Conservation (phyloP, 2,113 vertebrate species). For the Paramisgurnus dabryanus region DNA sequence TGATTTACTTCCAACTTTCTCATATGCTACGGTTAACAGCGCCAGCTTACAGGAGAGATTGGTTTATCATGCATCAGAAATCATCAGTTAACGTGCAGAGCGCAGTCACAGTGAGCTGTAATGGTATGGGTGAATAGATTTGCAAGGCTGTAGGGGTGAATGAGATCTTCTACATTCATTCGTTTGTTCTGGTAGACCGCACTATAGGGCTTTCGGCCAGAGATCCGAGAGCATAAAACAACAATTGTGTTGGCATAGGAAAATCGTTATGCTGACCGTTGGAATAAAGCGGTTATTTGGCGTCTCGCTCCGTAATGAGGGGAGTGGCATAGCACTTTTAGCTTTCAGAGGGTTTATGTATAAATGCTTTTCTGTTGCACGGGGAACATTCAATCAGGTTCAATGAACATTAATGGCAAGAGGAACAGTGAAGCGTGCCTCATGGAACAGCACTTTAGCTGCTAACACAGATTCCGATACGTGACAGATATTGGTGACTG, state of each 20-base stretch:
- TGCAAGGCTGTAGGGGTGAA: neutral
- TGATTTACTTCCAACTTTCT: slow-evolving; percentile 13
- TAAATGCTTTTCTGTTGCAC: slow-evolving; percentile 47
- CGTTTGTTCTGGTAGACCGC: slow-evolving; percentile 25
- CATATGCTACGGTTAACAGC: neutral
- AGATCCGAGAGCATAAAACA: slow-evolving; percentile 26
- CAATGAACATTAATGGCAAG: slow-evolving; percentile 54
- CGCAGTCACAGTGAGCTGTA: neutral
- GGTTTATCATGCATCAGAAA: slow-evolving; percentile 26
- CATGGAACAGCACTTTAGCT: slow-evolving; percentile 24
- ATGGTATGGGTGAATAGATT: slow-evolving; percentile 4
- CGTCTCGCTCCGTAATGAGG: slow-evolving; percentile 38
- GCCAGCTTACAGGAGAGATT: neutral
- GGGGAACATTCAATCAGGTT: slow-evolving; percentile 44
- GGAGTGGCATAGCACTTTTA: slow-evolving; percentile 18
- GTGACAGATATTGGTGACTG: slow-evolving; percentile 24
- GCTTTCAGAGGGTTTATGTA: slow-evolving; percentile 38
- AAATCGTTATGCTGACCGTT: slow-evolving; percentile 40
- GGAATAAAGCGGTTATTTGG: slow-evolving; percentile 46
- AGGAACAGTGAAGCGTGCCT: slow-evolving; percentile 29
- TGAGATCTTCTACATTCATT: slow-evolving; percentile 11
- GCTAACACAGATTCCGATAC: slow-evolving; percentile 14
- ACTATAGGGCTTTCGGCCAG: slow-evolving; percentile 28
- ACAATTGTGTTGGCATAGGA: slow-evolving; percentile 32
- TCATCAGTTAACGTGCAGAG: slow-evolving; percentile 6